phyloP scores from a whole-genome alignment of 1,140 invertebrate genomes.

The Vanessa tameamea region DNA sequence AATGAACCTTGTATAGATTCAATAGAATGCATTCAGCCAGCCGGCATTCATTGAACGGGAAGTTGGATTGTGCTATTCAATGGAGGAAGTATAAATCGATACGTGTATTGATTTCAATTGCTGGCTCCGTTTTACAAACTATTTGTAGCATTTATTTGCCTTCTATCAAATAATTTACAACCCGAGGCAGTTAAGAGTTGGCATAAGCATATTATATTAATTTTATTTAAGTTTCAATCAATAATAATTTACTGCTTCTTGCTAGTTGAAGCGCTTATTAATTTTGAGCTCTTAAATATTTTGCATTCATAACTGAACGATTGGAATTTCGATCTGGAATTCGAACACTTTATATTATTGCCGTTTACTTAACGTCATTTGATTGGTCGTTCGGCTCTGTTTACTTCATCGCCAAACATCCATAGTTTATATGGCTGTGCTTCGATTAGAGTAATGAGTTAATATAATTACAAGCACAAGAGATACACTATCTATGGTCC shows the following conservation, averaged over 20 bases:
- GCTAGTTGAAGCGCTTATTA: background rate
- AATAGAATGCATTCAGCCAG: conserved; percentile 19
- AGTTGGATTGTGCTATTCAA: conserved; percentile 32
- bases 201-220: background rate
- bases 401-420: background rate
- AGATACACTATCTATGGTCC: too few species aligned
- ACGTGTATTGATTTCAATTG: conserved; percentile 28
- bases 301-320: background rate
- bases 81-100: conserved; percentile 37
- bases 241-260: background rate
- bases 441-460: too few species aligned
- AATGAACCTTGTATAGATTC: conserved; percentile 26
- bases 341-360: background rate
- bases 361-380: background rate
- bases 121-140: background rate
- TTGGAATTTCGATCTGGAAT: background rate
- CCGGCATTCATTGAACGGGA: conserved; percentile 29
- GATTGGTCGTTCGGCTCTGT: background rate
- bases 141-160: conserved; percentile 1
- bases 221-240: background rate
- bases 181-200: background rate
- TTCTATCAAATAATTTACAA: background rate
- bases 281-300: background rate
- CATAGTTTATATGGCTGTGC: too few species aligned
- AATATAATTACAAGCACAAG: too few species aligned